Conservation (phyloP, 2,888 invertebrate genomes). For the Cheilosia impressa region DNA sequence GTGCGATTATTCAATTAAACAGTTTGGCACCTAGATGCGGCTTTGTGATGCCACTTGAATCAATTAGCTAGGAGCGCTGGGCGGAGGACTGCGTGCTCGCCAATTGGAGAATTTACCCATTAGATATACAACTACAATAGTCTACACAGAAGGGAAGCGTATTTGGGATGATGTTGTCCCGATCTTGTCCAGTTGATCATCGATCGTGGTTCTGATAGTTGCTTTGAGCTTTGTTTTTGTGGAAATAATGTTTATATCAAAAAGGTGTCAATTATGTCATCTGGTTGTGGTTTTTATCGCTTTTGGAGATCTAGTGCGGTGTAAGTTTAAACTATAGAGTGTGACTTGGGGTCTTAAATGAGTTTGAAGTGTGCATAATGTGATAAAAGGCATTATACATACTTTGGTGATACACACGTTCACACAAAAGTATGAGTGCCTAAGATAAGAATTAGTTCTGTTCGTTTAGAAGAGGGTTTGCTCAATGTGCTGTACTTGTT, state of each 20-base stretch:
- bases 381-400: too few species aligned
- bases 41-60: slow-evolving; percentile 57
- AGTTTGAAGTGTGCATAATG: too few species aligned
- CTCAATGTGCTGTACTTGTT: too few species aligned
- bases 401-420: too few species aligned
- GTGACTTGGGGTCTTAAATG: too few species aligned
- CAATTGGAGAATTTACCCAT: slow-evolving; percentile 51
- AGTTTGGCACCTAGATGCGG: slow-evolving; percentile 64
- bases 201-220: slow-evolving; percentile 50
- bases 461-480: too few species aligned
- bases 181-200: slow-evolving; percentile 47
- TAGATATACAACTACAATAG: slow-evolving; percentile 19
- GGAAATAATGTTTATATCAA: slow-evolving; percentile 31
- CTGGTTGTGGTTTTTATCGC: slow-evolving; percentile 2
- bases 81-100: slow-evolving; percentile 12
- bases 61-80: slow-evolving; percentile 43
- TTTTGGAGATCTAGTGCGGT: slow-evolving; percentile 14
- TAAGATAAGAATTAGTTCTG: too few species aligned
- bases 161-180: slow-evolving; percentile 29
- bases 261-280: background rate
- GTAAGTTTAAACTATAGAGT: slow-evolving; percentile 18
- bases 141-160: slow-evolving; percentile 29
- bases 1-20: slow-evolving; percentile 70
- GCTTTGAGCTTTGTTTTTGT: background rate
- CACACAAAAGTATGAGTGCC: too few species aligned